Evolutionary conservation across 2,113 vertebrate species (phyloP), one percentile per base, ranked within the genome.

Genomic region (Lampris megalopsis): DNA sequence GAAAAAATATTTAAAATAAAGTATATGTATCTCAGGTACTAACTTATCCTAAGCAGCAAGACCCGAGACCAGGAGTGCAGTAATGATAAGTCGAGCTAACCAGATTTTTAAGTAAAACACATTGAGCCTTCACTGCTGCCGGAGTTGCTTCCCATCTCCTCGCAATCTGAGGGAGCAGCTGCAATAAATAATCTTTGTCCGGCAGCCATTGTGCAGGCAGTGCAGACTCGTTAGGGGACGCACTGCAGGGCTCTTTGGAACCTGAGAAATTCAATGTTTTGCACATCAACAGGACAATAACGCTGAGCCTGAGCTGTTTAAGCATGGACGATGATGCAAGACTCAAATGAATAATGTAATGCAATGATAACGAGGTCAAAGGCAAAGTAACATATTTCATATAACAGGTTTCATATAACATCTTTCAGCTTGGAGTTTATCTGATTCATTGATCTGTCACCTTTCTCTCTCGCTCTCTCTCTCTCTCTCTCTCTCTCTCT

Each of bases 171-270:
- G 78, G 61, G 38, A 79, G 81, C 53, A 58, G 70, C 71, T 68
- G 71, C 85, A 87, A 88, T 89, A 89, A 87, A 91, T 89, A 86
- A 88, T 91, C 84, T 86, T 87, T 81, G 88, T 88, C 89, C 87
- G n/a, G 80, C 85, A 86, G 86, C 80, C 79, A 78, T 89, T 90
- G 87, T 85, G 73, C 73, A 80, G 50, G 78, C 74, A 69, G 72
- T 49, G 70, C 79, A 54, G 71, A 77, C 73, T 87, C 83, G 73
- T 83, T 63, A 49, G 84, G 85, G 86, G 81, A 52, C 9, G 36
- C 45, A 2, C 53, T 0, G 65, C 60, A 2, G 59, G 24, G 76
- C 79, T 78, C 52, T 10, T 81, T 82, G 64, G 42, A 82, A 58
- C 66, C 3, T 61, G 68, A 79, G 80, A 57, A 1, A 9, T 60